Percentiles rank a stretch among this genome's conserved stretches.
Evolutionary conservation across 1,140 invertebrate species (phyloP).

Genomic region (Rhopalosiphum padi): DNA sequence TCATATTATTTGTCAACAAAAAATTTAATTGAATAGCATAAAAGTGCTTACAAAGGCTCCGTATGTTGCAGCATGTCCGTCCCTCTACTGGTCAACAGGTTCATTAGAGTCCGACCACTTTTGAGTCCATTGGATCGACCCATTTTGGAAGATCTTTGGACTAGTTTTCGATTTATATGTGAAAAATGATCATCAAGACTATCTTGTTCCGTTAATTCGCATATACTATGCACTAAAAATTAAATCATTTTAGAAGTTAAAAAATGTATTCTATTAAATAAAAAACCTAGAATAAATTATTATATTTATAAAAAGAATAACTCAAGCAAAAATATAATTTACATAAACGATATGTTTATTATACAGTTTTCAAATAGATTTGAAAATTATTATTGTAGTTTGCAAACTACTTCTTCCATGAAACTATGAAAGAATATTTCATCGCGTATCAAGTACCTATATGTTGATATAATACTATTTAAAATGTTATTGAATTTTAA

Average conservation of each 20-base stretch:
- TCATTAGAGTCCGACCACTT: conserved; percentile 38
- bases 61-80: conserved; percentile 38
- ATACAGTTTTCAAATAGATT: neutral
- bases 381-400: neutral
- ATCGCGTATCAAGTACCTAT: too few species aligned
- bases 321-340: neutral
- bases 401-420: too few species aligned
- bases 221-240: conserved; percentile 48
- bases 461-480: too few species aligned
- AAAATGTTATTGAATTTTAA: too few species aligned
- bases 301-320: neutral
- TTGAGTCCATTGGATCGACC: conserved; percentile 23
- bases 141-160: conserved; percentile 43
- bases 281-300: neutral
- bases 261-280: neutral
- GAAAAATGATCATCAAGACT: conserved; percentile 53
- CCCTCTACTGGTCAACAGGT: conserved; percentile 34
- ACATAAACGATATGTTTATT: neutral
- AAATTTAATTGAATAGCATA: neutral
- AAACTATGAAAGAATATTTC: too few species aligned
- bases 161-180: conserved; percentile 46
- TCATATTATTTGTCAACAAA: neutral
- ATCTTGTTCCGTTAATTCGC: conserved; percentile 50
- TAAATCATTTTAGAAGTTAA: neutral
- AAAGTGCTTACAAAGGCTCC: conserved; percentile 29